These are phyloP conservation scores for Erythrocercus mccallii DNA, from an alignment of 2,113 vertebrate genomes.

Conservation along the genomic window DNA sequence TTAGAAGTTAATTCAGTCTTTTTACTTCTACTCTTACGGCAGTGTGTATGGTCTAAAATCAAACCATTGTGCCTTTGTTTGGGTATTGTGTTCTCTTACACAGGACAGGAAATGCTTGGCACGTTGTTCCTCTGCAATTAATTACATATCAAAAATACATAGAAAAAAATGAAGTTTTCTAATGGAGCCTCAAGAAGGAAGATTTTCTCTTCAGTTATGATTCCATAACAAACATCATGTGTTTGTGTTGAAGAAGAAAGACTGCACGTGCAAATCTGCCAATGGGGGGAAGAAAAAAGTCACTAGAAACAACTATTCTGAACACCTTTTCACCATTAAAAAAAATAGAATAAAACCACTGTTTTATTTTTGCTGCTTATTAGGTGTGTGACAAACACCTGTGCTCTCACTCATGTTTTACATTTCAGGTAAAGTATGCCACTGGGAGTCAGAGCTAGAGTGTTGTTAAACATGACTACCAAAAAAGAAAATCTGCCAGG, in stretches of 20 bases:
- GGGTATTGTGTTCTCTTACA: not conserved
- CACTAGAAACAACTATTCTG: accelerated
- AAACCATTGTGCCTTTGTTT: not conserved
- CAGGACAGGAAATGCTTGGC: not conserved
- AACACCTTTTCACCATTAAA: not conserved
- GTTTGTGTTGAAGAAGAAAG: not conserved
- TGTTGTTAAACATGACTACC: not conserved
- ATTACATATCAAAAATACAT: not conserved
- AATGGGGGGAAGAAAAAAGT: accelerated
- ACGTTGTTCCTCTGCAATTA: not conserved
- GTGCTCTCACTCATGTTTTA: not conserved
- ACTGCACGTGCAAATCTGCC: not conserved
- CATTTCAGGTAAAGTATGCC: not conserved
- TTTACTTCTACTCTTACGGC: not conserved
- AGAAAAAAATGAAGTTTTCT: not conserved
- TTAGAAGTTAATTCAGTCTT: not conserved
- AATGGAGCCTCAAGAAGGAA: not conserved
- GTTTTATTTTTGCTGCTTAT: not conserved
- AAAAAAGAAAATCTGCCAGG: not conserved
- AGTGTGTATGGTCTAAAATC: not conserved
- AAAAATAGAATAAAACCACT: not conserved
- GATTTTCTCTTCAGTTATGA: not conserved
- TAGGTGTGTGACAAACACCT: not conserved
- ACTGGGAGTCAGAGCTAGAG: not conserved
- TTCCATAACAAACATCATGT: not conserved